Evolutionary conservation across 2,888 invertebrate species (phyloP).

Genomic region (Cylloceria caligata): DNA sequence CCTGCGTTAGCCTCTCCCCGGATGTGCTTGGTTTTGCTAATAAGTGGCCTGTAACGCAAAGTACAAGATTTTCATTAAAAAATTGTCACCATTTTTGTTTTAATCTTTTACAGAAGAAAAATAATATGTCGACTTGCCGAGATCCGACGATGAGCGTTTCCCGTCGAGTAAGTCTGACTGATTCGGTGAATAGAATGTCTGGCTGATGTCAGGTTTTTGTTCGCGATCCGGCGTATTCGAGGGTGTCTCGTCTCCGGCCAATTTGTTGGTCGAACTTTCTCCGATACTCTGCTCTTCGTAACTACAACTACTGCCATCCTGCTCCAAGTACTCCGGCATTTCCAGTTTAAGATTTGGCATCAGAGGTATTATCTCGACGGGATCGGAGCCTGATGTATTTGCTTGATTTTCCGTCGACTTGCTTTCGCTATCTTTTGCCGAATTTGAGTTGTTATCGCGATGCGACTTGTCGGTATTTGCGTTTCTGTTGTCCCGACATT

Average conservation of each 20-base stretch:
- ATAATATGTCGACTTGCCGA: conserved; percentile 76
- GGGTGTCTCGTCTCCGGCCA: conserved; percentile 78
- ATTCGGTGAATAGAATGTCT: conserved; percentile 82
- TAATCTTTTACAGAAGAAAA: not conserved
- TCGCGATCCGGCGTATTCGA: conserved; percentile 80
- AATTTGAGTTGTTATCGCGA: conserved; percentile 71
- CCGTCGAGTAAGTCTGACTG: conserved; percentile 80
- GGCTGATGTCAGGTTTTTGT: conserved; percentile 83
- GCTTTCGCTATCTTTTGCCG: conserved; percentile 78
- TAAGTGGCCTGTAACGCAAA: conserved; percentile 80
- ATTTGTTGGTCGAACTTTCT: conserved; percentile 80
- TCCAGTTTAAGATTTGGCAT: conserved; percentile 86
- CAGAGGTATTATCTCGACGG: conserved; percentile 84
- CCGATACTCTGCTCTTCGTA: conserved; percentile 83
- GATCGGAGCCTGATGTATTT: conserved; percentile 77
- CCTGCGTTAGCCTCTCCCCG: conserved; percentile 83
- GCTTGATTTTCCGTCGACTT: conserved; percentile 78
- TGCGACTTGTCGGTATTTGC: conserved; percentile 78
- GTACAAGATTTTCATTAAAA: conserved; percentile 12
- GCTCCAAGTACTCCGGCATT: conserved; percentile 87
- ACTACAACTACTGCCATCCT: conserved; percentile 84
- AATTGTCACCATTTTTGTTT: not conserved
- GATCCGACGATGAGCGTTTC: conserved; percentile 80
- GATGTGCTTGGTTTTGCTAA: conserved; percentile 84
- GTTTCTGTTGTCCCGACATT: conserved; percentile 79